Evolutionary conservation across 2,797 vertebrate genomes (phyloP).

Genomic region (Columba guinea): DNA sequence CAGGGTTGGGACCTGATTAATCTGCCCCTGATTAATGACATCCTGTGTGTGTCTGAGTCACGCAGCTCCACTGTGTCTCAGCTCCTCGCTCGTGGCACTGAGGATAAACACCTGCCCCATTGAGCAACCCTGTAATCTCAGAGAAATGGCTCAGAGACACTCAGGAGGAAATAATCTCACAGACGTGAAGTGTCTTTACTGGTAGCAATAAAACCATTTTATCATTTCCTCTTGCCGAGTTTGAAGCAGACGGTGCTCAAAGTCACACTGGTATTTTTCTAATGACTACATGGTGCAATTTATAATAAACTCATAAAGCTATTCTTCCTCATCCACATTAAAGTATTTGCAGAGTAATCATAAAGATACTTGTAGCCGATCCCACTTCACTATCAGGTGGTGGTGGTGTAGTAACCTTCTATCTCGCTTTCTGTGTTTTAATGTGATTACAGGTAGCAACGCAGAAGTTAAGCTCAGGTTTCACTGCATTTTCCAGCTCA

Average conservation of each 20-base stretch:
- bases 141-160: background rate
- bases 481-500: background rate
- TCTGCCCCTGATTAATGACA: conserved; percentile 26
- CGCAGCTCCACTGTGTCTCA: background rate
- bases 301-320: conserved; percentile 35
- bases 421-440: background rate
- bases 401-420: conserved; percentile 18
- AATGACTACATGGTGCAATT: background rate
- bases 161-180: conserved; percentile 15
- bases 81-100: background rate
- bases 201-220: background rate
- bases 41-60: conserved; percentile 33
- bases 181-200: conserved; percentile 29
- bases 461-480: background rate
- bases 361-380: background rate
- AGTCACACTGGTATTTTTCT: background rate
- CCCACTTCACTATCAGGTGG: background rate
- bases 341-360: background rate
- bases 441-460: background rate
- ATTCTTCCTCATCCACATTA: background rate
- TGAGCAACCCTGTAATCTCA: background rate
- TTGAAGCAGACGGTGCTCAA: background rate
- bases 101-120: background rate
- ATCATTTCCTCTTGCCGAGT: background rate
- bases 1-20: background rate